Percentiles rank a stretch among this genome's conserved stretches.
phyloP scores from a whole-genome alignment of 2,888 invertebrate genomes.

The Coenonympha arcania region DNA sequence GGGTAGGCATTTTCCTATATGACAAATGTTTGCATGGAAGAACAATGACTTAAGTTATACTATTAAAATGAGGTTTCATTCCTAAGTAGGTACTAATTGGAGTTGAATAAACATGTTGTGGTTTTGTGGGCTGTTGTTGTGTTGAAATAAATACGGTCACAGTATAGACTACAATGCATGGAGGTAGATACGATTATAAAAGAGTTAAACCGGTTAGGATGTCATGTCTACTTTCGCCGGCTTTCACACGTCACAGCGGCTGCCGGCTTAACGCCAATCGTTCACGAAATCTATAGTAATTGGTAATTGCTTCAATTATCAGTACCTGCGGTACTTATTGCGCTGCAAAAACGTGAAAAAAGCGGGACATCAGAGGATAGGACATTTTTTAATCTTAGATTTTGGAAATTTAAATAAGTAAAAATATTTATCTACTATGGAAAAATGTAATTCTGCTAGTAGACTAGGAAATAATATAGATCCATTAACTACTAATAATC shows the following conservation, averaged over 20 bases:
- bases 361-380: not conserved
- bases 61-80: too few species aligned
- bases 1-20: too few species aligned
- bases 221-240: slow-evolving; percentile 57
- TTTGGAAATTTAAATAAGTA: too few species aligned
- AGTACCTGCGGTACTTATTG: slow-evolving; percentile 4
- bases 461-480: too few species aligned
- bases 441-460: too few species aligned
- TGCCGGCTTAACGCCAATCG: slow-evolving; percentile 39
- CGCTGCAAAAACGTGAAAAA: not conserved
- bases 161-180: slow-evolving; percentile 7
- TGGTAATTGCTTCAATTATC: slow-evolving; percentile 32
- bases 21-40: too few species aligned
- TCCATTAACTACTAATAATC: too few species aligned
- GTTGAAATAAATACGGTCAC: not conserved
- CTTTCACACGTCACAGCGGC: slow-evolving; percentile 55
- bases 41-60: too few species aligned
- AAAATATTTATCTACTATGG: too few species aligned
- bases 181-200: slow-evolving; percentile 38
- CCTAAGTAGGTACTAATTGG: too few species aligned
- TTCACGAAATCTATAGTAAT: slow-evolving; percentile 54
- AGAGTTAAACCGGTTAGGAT: slow-evolving; percentile 51
- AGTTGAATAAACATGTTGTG: too few species aligned
- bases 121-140: slow-evolving; percentile 4
- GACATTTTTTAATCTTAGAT: slow-evolving; percentile 4